Evolutionary conservation across 2,797 vertebrate species (phyloP), one percentile per base, ranked within the genome.

Genomic region (Rhyacichthys aspro): DNA sequence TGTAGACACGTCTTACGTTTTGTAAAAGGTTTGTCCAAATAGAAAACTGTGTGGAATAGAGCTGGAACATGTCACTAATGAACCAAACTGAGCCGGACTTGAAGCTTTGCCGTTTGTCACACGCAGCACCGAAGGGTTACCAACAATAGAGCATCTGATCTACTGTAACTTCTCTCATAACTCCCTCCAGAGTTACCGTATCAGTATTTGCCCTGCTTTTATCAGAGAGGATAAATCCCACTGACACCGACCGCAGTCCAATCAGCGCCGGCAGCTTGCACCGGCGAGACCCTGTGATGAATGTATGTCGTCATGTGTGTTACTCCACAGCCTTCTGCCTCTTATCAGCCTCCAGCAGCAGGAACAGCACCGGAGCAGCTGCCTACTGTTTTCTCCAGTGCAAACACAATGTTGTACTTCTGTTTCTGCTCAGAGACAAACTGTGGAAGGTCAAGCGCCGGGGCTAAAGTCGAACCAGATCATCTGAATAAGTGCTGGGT

Each of bases 281-380:
- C 48, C 43, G 19, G 44, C 43, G 59, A 71, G 55, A 63, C 15
- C 3, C 19, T 55, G 50, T 63, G 69, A 76, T 58, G 60, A 43
- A 74, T 76, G 55, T 6, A 60, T 66, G 54, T 17, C 18, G 18
- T 63, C 37, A 7, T 60, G 39, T 59, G 36, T 0, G 52, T 37
- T 41, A 50, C 15, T 56, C n/a, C 53, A 12, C 54, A 36, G 18
- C 11, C n/a, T n/a, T 19, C 16, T 36, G 49, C 33, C 17, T 53
- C 52, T 76, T 79, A 82, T 79, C 79, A 63, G 34, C 33, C 34
- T 47, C 43, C 42, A 66, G 56, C 61, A 76, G 72, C 49, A 36
- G 50, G 32, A 54, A 34, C 19, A n/a, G 48, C 45, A 67, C 55
- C 58, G 74, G 41, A 67, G 43, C 39, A n/a, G n/a, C n/a, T n/a